Conservation (phyloP, 2,113 vertebrate species). For the Gadus macrocephalus region DNA sequence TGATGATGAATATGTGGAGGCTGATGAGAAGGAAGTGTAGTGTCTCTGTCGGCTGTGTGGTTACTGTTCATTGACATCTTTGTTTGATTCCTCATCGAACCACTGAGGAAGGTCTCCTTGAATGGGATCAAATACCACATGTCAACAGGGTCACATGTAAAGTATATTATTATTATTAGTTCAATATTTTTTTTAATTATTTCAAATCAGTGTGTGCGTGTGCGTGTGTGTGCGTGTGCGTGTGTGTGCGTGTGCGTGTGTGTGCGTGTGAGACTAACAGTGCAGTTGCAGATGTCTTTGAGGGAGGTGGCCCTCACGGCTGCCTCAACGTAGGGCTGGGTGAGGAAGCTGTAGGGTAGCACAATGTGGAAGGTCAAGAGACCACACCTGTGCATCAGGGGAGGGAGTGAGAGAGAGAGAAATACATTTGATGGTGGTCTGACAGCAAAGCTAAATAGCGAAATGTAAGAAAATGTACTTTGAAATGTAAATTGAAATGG, state of each 20-base stretch:
- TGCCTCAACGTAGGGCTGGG: slow-evolving; percentile 77
- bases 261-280: slow-evolving; percentile 51
- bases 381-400: slow-evolving; percentile 71
- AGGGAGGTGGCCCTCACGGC: slow-evolving; percentile 76
- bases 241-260: slow-evolving; percentile 4
- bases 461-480: no score
- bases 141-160: no score
- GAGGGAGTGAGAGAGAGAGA: neutral
- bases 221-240: neutral
- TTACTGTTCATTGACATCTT: neutral
- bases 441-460: no score
- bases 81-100: neutral
- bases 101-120: slow-evolving; percentile 28
- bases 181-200: neutral
- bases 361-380: slow-evolving; percentile 83
- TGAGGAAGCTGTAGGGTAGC: slow-evolving; percentile 81
- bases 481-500: no score
- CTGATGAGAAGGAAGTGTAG: neutral
- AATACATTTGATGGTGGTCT: no score
- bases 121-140: neutral
- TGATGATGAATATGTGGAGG: slow-evolving; percentile 6
- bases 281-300: slow-evolving; percentile 82
- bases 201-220: neutral
- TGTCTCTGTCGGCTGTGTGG: slow-evolving; percentile 1
- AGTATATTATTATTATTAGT: neutral